Conservation (phyloP, 2,888 invertebrate species). For the Serrognathus titanus region DNA sequence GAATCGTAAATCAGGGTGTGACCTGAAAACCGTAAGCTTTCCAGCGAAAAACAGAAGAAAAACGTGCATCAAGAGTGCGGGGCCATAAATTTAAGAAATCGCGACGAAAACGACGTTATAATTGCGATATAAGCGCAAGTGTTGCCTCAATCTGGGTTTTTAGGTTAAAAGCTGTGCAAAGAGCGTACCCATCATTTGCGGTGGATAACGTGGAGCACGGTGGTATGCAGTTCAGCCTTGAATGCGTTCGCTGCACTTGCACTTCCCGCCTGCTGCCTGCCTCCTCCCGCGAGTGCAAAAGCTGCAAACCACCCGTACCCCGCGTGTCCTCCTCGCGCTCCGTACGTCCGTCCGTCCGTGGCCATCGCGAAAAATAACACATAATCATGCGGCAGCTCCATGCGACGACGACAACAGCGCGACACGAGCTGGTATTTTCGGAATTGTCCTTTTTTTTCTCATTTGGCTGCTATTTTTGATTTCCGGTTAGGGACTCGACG, state of each 20-base stretch:
- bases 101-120: too few species aligned
- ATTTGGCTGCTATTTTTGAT: slow-evolving; percentile 23
- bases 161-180: slow-evolving; percentile 28
- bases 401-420: background rate
- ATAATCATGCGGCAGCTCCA: slow-evolving; percentile 5
- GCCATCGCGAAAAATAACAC: slow-evolving; percentile 3
- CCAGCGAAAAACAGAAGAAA: too few species aligned
- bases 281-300: slow-evolving; percentile 8
- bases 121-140: background rate
- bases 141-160: slow-evolving; percentile 12
- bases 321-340: background rate
- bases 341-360: background rate
- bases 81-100: too few species aligned
- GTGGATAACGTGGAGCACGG: slow-evolving; percentile 30
- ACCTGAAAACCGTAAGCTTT: too few species aligned
- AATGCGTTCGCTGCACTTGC: slow-evolving; percentile 34
- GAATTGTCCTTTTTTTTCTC: slow-evolving; percentile 16
- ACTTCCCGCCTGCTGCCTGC: slow-evolving; percentile 26
- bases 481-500: slow-evolving; percentile 18
- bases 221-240: slow-evolving; percentile 30
- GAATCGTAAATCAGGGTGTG: too few species aligned
- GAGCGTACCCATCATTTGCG: slow-evolving; percentile 4
- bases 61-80: too few species aligned
- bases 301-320: background rate
- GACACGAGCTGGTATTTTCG: slow-evolving; percentile 17